Evolutionary conservation across 2,113 vertebrate species (phyloP).

Genomic region (Oceanodroma tethys): DNA sequence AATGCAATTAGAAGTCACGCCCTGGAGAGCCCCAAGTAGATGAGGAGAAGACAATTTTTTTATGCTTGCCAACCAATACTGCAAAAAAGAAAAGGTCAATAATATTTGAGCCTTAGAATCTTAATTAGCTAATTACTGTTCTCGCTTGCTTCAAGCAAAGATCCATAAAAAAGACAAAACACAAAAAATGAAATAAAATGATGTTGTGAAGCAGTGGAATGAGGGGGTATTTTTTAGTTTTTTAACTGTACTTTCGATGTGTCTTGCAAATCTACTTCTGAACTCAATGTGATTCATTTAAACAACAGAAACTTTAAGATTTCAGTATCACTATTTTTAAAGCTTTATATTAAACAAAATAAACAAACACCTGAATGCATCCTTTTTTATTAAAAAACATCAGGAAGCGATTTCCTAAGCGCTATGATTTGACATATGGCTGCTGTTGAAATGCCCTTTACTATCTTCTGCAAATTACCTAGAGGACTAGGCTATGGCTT

Average conservation of each 20-base stretch:
- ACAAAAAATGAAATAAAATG: neutral
- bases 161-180: neutral
- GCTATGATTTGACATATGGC: neutral
- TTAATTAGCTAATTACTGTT: constrained; percentile 13
- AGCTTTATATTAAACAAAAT: neutral
- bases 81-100: constrained; percentile 20
- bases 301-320: neutral
- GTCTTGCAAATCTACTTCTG: neutral
- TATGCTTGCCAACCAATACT: neutral
- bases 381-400: neutral
- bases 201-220: neutral
- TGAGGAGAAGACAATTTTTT: neutral
- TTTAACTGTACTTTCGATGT: neutral
- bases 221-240: neutral
- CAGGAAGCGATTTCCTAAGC: neutral
- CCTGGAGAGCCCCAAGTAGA: neutral
- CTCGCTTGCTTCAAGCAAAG: neutral
- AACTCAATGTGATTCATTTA: neutral
- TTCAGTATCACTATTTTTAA: neutral
- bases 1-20: neutral
- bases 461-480: neutral
- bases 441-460: neutral
- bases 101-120: neutral
- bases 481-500: neutral
- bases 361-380: neutral